Evolutionary conservation across 2,888 invertebrate species (phyloP).

Genomic region (Dione juno): DNA sequence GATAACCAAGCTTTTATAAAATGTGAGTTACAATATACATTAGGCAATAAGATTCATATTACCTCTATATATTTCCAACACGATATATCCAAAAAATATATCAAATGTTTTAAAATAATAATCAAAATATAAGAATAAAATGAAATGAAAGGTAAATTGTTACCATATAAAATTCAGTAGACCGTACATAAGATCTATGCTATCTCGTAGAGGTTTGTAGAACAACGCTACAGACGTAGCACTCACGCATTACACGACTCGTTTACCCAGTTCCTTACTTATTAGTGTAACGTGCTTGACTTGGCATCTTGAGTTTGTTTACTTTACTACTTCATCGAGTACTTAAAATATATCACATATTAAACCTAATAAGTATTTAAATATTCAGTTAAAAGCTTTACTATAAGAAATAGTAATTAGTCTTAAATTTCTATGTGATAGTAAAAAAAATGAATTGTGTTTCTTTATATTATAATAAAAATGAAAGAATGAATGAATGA

Average conservation of each 20-base stretch:
- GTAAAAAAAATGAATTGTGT: too few relatives aligned
- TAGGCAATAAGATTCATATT: background rate
- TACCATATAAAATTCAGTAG: conserved; percentile 8
- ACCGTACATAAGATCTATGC: conserved; percentile 10
- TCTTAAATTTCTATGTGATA: too few relatives aligned
- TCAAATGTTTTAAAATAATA: background rate
- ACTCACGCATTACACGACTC: conserved; percentile 31
- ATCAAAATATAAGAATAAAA: background rate
- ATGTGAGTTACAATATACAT: background rate
- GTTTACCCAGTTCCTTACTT: conserved; percentile 24
- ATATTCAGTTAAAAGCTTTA: background rate
- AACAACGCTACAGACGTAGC: conserved; percentile 32
- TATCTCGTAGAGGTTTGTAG: conserved; percentile 29
- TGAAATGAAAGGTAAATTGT: conserved; percentile 2
- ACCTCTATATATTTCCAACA: background rate
- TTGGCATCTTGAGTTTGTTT: background rate
- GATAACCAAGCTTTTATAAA: conserved; percentile 20
- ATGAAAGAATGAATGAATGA: too few relatives aligned
- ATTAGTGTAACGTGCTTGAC: conserved; percentile 16
- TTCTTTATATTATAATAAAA: too few relatives aligned
- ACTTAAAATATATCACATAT: background rate
- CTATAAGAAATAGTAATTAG: background rate
- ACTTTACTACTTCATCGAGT: too few relatives aligned
- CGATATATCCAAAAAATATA: background rate
- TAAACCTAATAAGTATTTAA: background rate